Percentiles rank a stretch among this genome's conserved stretches.
phyloP scores from a whole-genome alignment of 1,140 invertebrate genomes.

The Eciton burchellii region DNA sequence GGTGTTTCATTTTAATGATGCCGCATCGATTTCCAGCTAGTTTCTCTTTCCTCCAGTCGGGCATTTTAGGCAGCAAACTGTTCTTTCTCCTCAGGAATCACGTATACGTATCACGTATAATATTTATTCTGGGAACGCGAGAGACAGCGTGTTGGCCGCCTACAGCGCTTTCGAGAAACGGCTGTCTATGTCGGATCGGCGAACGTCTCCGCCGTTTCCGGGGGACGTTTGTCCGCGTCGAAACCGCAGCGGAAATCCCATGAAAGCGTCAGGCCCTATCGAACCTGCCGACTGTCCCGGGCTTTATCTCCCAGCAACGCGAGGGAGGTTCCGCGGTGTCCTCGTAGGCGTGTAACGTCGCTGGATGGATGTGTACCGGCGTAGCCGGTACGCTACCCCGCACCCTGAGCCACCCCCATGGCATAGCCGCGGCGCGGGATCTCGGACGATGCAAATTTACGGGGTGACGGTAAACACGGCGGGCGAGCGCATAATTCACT shows the following conservation, averaged over 20 bases:
- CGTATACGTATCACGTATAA: no score
- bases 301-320: conserved; percentile 42
- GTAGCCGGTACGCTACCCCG: neutral
- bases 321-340: neutral
- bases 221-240: conserved; percentile 42
- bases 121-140: neutral
- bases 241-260: conserved; percentile 16
- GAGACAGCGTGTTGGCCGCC: neutral
- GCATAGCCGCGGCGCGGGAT: conserved; percentile 22
- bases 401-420: no score
- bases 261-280: conserved; percentile 60
- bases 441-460: conserved; percentile 68
- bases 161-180: neutral
- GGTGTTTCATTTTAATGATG: no score
- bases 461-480: conserved; percentile 69
- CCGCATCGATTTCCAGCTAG: neutral
- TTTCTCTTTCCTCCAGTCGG: neutral
- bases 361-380: conserved; percentile 51
- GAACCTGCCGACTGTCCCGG: neutral
- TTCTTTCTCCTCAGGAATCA: neutral
- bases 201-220: conserved; percentile 11
- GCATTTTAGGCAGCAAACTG: no score
- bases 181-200: conserved; percentile 12
- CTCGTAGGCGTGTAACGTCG: conserved; percentile 32
- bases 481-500: conserved; percentile 69